Percentiles rank a stretch among this genome's conserved stretches.
phyloP scores from a whole-genome alignment of 2,888 invertebrate genomes.

The Dione vanillae region DNA sequence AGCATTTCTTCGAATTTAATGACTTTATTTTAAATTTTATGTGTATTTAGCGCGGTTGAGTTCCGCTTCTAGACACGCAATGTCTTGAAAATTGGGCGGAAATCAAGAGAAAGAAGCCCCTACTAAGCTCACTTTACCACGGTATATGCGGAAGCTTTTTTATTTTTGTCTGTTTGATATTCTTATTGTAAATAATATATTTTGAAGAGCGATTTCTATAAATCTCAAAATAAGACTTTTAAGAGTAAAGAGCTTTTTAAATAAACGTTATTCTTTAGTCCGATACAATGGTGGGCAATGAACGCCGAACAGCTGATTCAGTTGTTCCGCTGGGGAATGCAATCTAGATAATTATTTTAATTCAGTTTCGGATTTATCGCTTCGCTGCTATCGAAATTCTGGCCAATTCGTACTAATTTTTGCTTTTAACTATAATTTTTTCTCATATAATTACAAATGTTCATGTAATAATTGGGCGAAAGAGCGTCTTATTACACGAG shows the following conservation, averaged over 20 bases:
- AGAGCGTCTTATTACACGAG: too few relatives aligned
- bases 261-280: conserved; percentile 21
- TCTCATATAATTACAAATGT: not conserved
- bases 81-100: too few relatives aligned
- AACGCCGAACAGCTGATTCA: conserved; percentile 49
- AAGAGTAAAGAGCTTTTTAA: conserved; percentile 21
- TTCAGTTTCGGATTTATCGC: conserved; percentile 60
- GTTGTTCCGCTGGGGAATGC: conserved; percentile 57
- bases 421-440: conserved; percentile 8
- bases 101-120: too few relatives aligned
- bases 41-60: not conserved
- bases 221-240: conserved; percentile 12
- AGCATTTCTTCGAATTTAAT: conserved; percentile 4
- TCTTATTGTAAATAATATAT: not conserved
- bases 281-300: conserved; percentile 30
- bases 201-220: not conserved
- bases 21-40: not conserved
- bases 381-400: conserved; percentile 49
- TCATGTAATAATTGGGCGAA: not conserved
- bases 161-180: too few relatives aligned
- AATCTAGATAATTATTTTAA: conserved; percentile 78
- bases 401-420: conserved; percentile 41
- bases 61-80: too few relatives aligned
- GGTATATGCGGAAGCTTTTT: too few relatives aligned
- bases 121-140: too few relatives aligned